Evolutionary conservation across 2,888 invertebrate species (phyloP), one percentile per base, ranked within the genome.

Genomic region (Folsomia manolachei): DNA sequence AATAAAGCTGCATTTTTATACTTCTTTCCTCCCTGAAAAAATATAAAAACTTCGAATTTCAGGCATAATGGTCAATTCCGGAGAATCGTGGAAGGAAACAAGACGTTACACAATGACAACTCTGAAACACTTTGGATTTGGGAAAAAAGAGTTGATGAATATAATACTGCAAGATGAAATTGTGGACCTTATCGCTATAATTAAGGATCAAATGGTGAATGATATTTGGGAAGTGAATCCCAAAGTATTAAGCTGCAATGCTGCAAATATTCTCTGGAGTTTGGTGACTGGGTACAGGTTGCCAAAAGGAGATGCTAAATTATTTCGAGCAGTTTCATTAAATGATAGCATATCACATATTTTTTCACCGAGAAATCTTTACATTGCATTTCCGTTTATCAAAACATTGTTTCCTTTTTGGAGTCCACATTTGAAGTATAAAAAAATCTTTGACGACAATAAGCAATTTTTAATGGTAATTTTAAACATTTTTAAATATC

Each of bases 121-220:
- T 26, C 27, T 67, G 4, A 11, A 27, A 27, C 56, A 67, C 1
- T 67, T 67, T 24, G 67, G 67, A 2, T 67, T 67, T 56, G 67
- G 67, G 2, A 67, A 67, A 24, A 1, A 24, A 1, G 56, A 27
- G 26, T 56, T 56, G 18, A 60, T 67, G 56, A 19, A 67, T 2
- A 1, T 24, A 11, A 18, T 67, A 2, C 1, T 60, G 26, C 56
- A 56, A 24, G 56, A 60, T 2, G 67, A 67, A 7, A 21, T 67
- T n/a, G 2, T 1, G 21, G 67, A 67, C 7, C 2, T 53, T 1
- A 56, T 56, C 2, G 23, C 24, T 53, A 25, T 25, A 11, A 2
- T 67, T 2, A 67, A 53, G 18, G 26, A 60, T 21, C 9, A 7
- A 25, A 24, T 21, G 2, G 18, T 1, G 1, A 26, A 60, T 4